Percentiles rank a stretch among this genome's conserved stretches.
These are phyloP conservation scores for Crotophaga sulcirostris DNA, from an alignment of 2,113 vertebrate species.

Conservation along the genomic window DNA sequence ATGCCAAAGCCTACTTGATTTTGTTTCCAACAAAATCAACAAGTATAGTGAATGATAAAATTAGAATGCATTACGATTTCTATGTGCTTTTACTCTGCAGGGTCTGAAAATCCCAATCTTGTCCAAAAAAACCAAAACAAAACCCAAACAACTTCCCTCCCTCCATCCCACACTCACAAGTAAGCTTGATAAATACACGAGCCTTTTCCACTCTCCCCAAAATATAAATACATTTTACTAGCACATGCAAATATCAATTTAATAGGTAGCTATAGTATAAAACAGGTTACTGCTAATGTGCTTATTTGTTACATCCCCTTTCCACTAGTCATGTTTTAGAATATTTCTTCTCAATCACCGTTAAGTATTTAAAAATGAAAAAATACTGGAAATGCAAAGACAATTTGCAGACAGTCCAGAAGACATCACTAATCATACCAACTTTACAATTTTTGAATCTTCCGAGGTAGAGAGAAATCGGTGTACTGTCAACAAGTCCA, in stretches of 20 bases:
- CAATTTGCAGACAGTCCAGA: not conserved
- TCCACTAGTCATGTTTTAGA: not conserved
- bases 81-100: not conserved
- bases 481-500: not conserved
- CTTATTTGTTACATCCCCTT: not conserved
- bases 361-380: not conserved
- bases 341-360: not conserved
- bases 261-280: not conserved
- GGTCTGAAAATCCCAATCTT: not conserved
- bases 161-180: not conserved
- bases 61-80: not conserved
- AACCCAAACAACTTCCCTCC: no score
- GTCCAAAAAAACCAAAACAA: no score
- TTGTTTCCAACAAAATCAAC: not conserved
- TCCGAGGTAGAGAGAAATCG: not conserved
- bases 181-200: not conserved
- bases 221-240: not conserved
- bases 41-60: not conserved
- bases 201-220: not conserved
- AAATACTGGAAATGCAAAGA: not conserved
- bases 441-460: not conserved
- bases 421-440: not conserved
- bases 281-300: not conserved
- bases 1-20: not conserved
- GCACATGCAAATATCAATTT: not conserved